These are phyloP conservation scores for Camponotus floridanus DNA, from an alignment of 1,140 invertebrate species.

Conservation along the genomic window DNA sequence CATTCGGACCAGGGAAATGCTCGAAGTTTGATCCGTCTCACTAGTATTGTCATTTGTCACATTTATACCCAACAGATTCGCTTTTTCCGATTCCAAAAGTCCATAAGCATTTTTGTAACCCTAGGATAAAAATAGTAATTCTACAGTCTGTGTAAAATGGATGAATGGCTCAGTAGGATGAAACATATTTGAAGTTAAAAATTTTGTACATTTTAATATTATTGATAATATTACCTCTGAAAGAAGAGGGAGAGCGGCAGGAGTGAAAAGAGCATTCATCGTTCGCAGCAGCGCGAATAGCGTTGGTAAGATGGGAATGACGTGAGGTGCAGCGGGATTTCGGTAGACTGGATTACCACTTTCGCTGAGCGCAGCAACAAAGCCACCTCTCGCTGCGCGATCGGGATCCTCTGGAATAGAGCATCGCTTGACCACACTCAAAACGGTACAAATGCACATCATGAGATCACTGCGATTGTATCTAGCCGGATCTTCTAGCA, in stretches of 20 bases:
- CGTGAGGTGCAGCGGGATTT: constrained; percentile 94
- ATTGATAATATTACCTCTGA: constrained; percentile 85
- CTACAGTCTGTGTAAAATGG: constrained; percentile 23
- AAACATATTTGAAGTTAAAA: constrained; percentile 9
- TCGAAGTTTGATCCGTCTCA: constrained; percentile 83
- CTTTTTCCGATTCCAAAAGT: constrained; percentile 91
- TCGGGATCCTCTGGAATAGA: constrained; percentile 94
- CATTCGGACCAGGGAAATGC: constrained; percentile 91
- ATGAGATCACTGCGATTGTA: constrained; percentile 88
- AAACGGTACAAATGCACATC: constrained; percentile 91
- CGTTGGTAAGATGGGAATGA: constrained; percentile 92
- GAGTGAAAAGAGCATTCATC: constrained; percentile 93
- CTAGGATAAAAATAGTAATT: constrained; percentile 75
- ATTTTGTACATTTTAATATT: neutral
- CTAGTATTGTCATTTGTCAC: constrained; percentile 83
- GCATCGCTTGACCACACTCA: constrained; percentile 95
- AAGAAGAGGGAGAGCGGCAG: constrained; percentile 88
- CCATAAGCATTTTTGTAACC: constrained; percentile 90
- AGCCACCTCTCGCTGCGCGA: constrained; percentile 92
- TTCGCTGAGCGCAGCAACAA: constrained; percentile 91
- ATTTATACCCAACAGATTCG: constrained; percentile 89
- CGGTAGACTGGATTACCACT: constrained; percentile 92
- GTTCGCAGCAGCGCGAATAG: constrained; percentile 91
- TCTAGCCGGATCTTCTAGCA: constrained; percentile 88
- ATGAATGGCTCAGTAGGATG: neutral